These are phyloP conservation scores for Leucopsar rothschildi DNA, from an alignment of 2,113 vertebrate species.

Conservation along the genomic window DNA sequence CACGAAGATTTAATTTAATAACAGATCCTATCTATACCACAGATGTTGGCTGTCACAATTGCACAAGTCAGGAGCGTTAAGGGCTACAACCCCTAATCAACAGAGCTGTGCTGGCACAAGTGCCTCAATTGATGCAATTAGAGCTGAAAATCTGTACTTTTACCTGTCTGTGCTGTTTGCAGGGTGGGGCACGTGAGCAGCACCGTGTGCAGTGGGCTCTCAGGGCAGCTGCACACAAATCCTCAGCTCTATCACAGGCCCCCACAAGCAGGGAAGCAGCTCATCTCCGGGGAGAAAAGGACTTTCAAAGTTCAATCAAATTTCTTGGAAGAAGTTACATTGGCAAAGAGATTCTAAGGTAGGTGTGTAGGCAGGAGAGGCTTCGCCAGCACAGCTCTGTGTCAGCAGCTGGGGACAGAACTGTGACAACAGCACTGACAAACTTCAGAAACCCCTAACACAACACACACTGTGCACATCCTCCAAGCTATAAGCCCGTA, in stretches of 20 bases:
- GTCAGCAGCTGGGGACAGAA: background rate
- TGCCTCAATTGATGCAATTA: rapidly evolving
- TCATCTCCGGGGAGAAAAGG: background rate
- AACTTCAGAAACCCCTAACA: background rate
- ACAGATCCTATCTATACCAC: background rate
- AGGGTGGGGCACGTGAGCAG: background rate
- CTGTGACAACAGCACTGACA: background rate
- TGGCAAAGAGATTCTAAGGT: background rate
- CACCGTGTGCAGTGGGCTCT: background rate
- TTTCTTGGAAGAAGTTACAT: background rate
- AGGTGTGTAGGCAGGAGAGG: background rate
- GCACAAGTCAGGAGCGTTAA: rapidly evolving
- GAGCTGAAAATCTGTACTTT: background rate
- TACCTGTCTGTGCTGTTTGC: background rate
- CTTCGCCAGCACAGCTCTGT: background rate
- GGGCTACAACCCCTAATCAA: background rate
- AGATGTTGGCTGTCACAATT: background rate
- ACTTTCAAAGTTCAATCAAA: background rate
- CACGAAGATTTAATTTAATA: background rate
- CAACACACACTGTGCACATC: background rate
- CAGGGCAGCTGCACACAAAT: rapidly evolving
- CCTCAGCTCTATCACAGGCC: background rate
- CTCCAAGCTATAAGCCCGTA: background rate
- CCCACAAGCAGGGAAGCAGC: background rate
- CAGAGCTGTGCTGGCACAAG: background rate